A percentile compares a stretch with the other conserved stretches of the same genome.
Evolutionary conservation across 2,888 invertebrate species (phyloP).

Genomic region (Diabrotica balteata): DNA sequence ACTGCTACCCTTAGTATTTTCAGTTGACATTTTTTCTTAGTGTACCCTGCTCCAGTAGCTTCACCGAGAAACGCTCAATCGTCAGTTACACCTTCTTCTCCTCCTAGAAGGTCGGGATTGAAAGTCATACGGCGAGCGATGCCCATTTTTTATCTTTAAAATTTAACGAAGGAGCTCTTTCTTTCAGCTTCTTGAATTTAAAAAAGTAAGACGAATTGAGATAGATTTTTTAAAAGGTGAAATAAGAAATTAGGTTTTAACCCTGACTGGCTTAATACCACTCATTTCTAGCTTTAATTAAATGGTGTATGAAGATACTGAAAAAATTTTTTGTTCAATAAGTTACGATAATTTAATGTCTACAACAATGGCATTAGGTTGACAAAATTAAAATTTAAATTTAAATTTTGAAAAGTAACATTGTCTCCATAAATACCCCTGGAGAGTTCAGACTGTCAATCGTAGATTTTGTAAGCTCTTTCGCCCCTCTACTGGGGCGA

Average conservation of each 20-base stretch:
- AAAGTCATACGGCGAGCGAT: constrained; percentile 30
- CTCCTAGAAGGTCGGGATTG: constrained; percentile 27
- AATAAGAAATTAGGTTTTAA: constrained; percentile 14
- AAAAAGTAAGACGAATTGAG: constrained; percentile 23
- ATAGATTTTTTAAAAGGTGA: constrained; percentile 12
- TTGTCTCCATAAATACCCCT: no score
- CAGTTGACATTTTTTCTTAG: not conserved
- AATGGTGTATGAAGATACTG: no score
- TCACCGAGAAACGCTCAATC: constrained; percentile 22
- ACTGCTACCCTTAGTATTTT: no score
- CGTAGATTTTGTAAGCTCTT: no score
- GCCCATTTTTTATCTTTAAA: constrained; percentile 25
- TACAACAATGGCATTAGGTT: no score
- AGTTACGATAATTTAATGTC: no score
- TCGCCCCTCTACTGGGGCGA: no score
- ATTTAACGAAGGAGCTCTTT: constrained; percentile 27
- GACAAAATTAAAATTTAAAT: no score
- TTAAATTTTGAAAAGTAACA: no score
- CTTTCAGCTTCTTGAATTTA: constrained; percentile 26
- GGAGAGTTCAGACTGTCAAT: no score
- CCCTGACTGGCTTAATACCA: constrained; percentile 2
- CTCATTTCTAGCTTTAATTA: no score
- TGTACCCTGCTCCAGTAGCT: constrained; percentile 38
- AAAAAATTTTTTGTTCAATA: no score
- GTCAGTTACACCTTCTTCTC: constrained; percentile 34